Percentiles rank a stretch among this genome's conserved stretches.
Conservation (phyloP, 2,888 invertebrate genomes). For the Nematopogon swammerdamellus region DNA sequence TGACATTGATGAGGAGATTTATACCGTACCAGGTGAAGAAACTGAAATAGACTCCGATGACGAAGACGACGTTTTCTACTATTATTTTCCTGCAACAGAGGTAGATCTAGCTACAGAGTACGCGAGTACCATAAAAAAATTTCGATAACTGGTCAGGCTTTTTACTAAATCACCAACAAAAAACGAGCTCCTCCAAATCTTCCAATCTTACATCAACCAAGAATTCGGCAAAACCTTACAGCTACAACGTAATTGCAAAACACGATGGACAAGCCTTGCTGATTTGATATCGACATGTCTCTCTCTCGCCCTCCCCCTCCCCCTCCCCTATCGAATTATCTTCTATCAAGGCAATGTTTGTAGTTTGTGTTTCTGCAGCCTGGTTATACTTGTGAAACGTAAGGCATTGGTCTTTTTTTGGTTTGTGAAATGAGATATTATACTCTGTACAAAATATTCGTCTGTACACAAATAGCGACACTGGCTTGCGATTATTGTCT, state of each 20-base stretch:
- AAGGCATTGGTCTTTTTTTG: constrained; percentile 15
- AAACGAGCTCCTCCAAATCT: constrained; percentile 9
- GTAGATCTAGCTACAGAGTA: constrained; percentile 8
- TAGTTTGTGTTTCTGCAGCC: not conserved
- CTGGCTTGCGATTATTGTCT: constrained; percentile 7
- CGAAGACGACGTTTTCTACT: constrained; percentile 7
- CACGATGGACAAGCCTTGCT: constrained; percentile 9
- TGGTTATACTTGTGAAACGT: constrained; percentile 10
- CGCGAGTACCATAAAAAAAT: constrained; percentile 10
- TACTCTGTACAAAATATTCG: constrained; percentile 12
- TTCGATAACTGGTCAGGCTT: constrained; percentile 8
- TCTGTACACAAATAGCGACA: constrained; percentile 10
- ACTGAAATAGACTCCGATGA: constrained; percentile 4
- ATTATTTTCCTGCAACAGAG: constrained; percentile 5
- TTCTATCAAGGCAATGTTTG: not conserved
- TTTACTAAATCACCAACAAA: constrained; percentile 8
- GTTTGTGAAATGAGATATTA: constrained; percentile 11
- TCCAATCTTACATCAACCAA: constrained; percentile 7
- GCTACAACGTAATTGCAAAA: constrained; percentile 9
- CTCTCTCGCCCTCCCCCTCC: too few relatives aligned
- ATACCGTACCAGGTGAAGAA: constrained; percentile 2
- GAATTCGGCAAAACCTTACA: constrained; percentile 7
- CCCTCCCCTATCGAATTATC: too few relatives aligned
- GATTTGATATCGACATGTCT: constrained; percentile 10
- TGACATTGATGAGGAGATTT: constrained; percentile 1